Conservation (phyloP, 2,797 vertebrate species). For the Phoeniculus purpureus region DNA sequence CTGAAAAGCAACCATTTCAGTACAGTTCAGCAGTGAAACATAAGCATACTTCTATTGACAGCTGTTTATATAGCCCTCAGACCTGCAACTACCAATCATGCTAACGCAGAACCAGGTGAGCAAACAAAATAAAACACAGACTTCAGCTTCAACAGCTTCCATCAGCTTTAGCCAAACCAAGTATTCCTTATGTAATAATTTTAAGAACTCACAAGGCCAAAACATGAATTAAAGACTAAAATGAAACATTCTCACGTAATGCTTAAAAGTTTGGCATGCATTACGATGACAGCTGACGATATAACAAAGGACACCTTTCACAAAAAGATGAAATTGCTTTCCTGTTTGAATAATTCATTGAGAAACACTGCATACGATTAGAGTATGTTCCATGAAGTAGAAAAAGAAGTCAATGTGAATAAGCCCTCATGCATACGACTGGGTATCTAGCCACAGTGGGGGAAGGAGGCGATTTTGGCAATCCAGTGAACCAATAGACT, state of each 20-base stretch:
- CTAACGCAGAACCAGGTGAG: background rate
- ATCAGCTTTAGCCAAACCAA: background rate
- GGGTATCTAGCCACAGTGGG: background rate
- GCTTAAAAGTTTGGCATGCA: background rate
- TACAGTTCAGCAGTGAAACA: background rate
- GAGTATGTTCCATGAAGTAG: background rate
- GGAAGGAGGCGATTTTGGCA: background rate
- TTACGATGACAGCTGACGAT: background rate
- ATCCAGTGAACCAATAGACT: background rate
- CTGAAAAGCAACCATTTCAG: background rate
- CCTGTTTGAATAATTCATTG: background rate
- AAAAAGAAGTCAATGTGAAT: background rate
- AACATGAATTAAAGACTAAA: background rate
- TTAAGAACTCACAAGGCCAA: background rate
- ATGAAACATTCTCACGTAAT: background rate
- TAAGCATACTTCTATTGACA: background rate
- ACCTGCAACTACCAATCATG: background rate
- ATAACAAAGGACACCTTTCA: background rate
- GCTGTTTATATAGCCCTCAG: background rate
- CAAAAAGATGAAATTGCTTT: background rate
- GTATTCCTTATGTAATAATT: background rate
- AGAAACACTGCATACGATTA: background rate
- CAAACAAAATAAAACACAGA: background rate
- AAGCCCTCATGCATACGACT: background rate
- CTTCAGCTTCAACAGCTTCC: background rate